Conservation (phyloP, 2,797 vertebrate genomes). For the Dicrostonyx torquatus region DNA sequence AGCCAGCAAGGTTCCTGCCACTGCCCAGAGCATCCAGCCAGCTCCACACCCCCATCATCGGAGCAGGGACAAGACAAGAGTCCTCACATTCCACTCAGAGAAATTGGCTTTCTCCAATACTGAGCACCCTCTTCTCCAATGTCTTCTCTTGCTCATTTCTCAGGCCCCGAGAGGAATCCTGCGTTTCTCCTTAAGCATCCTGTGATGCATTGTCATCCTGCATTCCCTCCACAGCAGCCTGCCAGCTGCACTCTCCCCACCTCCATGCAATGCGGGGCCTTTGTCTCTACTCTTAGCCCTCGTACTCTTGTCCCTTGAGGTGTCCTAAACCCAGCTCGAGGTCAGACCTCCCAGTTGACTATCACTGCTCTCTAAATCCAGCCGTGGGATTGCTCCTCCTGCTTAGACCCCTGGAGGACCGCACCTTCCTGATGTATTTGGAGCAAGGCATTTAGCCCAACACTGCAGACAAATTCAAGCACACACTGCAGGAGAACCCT, state of each 20-base stretch:
- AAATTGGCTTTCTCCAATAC: neutral
- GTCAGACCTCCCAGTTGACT: neutral
- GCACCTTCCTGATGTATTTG: neutral
- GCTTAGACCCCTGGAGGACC: neutral
- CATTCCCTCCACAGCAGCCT: neutral
- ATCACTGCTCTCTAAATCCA: neutral
- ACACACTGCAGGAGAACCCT: neutral
- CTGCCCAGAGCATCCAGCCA: neutral
- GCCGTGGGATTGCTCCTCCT: neutral
- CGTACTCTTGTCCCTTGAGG: neutral
- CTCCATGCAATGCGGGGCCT: neutral
- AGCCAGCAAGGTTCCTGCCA: neutral
- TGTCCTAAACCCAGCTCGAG: neutral
- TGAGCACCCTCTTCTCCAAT: neutral
- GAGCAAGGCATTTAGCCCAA: neutral
- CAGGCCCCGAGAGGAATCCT: neutral
- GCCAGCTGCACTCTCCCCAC: neutral
- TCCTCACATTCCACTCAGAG: neutral
- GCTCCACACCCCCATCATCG: neutral
- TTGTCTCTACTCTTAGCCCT: neutral
- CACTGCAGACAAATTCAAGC: neutral
- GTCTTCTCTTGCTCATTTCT: slow-evolving; percentile 16
- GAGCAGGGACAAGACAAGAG: neutral
- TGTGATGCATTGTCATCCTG: slow-evolving; percentile 15
- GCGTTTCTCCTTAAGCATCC: slow-evolving; percentile 28